Base-by-base conservation (phyloP, 2,888 invertebrate species). In the Drosophila prolongata region DNA sequence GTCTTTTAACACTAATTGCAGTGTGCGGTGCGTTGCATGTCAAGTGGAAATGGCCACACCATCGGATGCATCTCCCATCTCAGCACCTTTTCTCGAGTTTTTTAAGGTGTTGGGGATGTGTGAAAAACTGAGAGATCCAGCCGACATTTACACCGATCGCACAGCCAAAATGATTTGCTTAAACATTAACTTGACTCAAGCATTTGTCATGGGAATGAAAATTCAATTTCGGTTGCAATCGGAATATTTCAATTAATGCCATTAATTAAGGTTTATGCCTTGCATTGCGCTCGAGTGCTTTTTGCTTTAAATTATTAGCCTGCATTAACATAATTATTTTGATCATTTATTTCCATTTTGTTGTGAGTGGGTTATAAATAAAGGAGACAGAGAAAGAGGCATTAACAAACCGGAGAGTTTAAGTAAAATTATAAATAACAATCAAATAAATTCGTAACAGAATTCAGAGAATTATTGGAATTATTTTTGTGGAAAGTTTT, bases 1-100 rank as follows among this genome's bases (percentile, higher is more conserved):
- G 80, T 83, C 80, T 86, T 76, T 84, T 86, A 80, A 79, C 85
- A 81, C 87, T 88, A 86, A 85, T 85, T 86, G 87, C 84, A 69
- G 66, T 30, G 77, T 30, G 44, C 71, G 62, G 57, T 43, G 42
- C 55, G 53, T 58, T 71, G 57, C 47, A 53, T 60, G 42, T 57
- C 62, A 69, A 69, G 69, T 69, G 70, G 68, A 37, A 46, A 44
- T 37, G 59, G 55, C 8, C 30, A 30, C 79, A 66, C 59, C 35
- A 11, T 16, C 43, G 43, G 24, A 27, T 46, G 14, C 27, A 49
- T 40, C 27, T 34, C n/a, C n/a, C 57, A 34, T 19, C 27, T 44
- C 50, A 27, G 14, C 64, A 52, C 30, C 49, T 19, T 35, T 19
- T 11, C 35, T 38, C 62, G 27, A 19, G 27, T 46, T 27, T 35